Base-by-base conservation (phyloP, 2,888 invertebrate species). In the Acronicta leporina region DNA sequence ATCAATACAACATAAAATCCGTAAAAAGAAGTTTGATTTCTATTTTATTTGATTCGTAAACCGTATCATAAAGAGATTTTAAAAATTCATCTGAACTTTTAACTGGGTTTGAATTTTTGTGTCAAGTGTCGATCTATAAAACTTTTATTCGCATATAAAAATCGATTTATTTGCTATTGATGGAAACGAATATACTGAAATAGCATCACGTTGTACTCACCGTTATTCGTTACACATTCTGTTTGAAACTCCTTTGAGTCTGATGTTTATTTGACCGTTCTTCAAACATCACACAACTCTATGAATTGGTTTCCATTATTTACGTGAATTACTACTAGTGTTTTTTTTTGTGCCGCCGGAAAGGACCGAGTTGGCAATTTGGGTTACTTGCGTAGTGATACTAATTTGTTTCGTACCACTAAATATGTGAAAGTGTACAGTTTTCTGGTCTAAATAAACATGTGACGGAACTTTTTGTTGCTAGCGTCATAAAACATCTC, bases 121-220 rank as follows among this genome's bases (percentile, higher is more conserved):
- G 54, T 59, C 52, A 56, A 56, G 44, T 40, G 35, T 5, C 44
- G 41, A 43, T n/a, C 16, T 3, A 48, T 64, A 41, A 56, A 63
- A 42, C 0, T 35, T 59, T 53, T 50, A 62, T 62, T 40, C 1
- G 44, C 33, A 1, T 57, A 62, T 42, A 42, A 47, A 52, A 49
- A 33, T 42, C 15, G 16, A 11, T 62, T 51, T 51, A 40, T 47
- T 54, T 65, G 40, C 20, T 44, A 47, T 43, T 59, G 42, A 67
- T 57, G 13, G 59, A 58, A 52, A 47, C 43, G 42, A 67, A 59
- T 67, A 64, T 54, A 63, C 51, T 59, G 54, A 80, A 82, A 81
- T 78, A 73, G 72, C 66, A 63, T 67, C 81, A 81, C 75, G 77
- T 79, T 55, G 45, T 35, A 27, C 49, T 13, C 62, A 63, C 81